Percentiles rank a stretch among this genome's conserved stretches.
Conservation (phyloP, 1,140 invertebrate species). For the Drosophila sechellia region DNA sequence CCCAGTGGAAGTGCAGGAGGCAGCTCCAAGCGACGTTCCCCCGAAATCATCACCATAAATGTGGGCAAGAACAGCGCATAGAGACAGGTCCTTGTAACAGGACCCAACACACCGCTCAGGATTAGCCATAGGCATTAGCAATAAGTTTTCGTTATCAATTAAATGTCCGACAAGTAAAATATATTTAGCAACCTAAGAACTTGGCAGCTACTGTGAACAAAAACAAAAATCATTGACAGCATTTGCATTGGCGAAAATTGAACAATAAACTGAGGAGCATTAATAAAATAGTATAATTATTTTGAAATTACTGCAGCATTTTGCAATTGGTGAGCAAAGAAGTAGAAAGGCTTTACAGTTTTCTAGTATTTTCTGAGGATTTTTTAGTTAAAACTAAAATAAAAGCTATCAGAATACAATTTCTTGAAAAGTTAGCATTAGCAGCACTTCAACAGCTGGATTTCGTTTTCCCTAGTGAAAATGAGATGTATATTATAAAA, state of each 20-base stretch:
- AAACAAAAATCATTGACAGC: slow-evolving; percentile 27
- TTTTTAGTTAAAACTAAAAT: too few species aligned
- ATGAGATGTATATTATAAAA: neutral
- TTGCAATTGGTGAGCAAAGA: neutral
- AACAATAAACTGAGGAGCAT: slow-evolving; percentile 8
- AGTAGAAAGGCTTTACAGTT: neutral
- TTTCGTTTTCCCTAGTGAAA: neutral
- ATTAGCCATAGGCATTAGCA: slow-evolving; percentile 62
- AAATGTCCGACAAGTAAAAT: slow-evolving; percentile 12
- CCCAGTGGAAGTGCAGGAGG: slow-evolving; percentile 27
- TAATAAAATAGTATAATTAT: neutral
- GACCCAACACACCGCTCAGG: slow-evolving; percentile 55
- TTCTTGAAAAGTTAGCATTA: too few species aligned
- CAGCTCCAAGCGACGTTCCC: slow-evolving; percentile 30
- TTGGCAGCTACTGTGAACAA: neutral
- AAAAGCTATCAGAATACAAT: too few species aligned
- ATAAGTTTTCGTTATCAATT: slow-evolving; percentile 47
- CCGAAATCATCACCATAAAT: slow-evolving; percentile 80
- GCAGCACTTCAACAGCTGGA: too few species aligned
- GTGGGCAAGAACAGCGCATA: slow-evolving; percentile 73
- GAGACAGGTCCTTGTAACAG: slow-evolving; percentile 1
- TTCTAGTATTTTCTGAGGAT: too few species aligned
- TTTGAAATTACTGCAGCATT: neutral
- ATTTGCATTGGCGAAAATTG: slow-evolving; percentile 56
- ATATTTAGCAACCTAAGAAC: slow-evolving; percentile 11